phyloP scores from a whole-genome alignment of 92 coral and sea anemone species.

The Diadumene lineata region DNA sequence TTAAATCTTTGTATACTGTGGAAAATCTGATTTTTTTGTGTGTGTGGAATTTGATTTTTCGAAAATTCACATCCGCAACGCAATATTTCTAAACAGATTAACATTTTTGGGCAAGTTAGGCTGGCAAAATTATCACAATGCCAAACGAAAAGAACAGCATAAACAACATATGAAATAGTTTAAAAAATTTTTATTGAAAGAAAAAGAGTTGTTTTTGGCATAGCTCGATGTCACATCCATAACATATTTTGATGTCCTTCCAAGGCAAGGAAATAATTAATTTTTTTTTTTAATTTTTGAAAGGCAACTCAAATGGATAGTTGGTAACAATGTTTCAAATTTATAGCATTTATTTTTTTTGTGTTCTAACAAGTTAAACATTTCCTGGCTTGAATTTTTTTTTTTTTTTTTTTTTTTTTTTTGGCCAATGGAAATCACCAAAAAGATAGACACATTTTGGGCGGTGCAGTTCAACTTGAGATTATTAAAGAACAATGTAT shows the following conservation, averaged over 20 bases:
- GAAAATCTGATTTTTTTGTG: background rate
- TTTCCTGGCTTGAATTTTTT: background rate
- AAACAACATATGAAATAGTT: slow-evolving; percentile 17
- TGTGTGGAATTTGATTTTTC: slow-evolving; percentile 15
- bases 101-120: slow-evolving; percentile 6
- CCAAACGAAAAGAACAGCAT: slow-evolving; percentile 29
- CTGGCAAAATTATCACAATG: slow-evolving; percentile 23
- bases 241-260: background rate
- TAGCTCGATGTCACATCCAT: slow-evolving; percentile 8
- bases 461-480: slow-evolving; percentile 13
- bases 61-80: slow-evolving; percentile 8
- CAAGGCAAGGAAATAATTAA: background rate
- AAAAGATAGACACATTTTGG: slow-evolving; percentile 14
- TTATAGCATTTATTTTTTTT: background rate
- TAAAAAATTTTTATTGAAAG: slow-evolving; percentile 11
- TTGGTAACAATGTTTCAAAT: background rate
- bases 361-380: slow-evolving; percentile 4
- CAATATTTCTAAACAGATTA: background rate
- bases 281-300: background rate
- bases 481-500: slow-evolving; percentile 21
- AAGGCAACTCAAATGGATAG: slow-evolving; percentile 2
- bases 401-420: slow-evolving; percentile 15
- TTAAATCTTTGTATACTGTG: background rate
- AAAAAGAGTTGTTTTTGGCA: slow-evolving; percentile 5
- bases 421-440: slow-evolving; percentile 1